Evolutionary conservation across 2,113 vertebrate genomes (phyloP).

Genomic region (Suricata suricatta): DNA sequence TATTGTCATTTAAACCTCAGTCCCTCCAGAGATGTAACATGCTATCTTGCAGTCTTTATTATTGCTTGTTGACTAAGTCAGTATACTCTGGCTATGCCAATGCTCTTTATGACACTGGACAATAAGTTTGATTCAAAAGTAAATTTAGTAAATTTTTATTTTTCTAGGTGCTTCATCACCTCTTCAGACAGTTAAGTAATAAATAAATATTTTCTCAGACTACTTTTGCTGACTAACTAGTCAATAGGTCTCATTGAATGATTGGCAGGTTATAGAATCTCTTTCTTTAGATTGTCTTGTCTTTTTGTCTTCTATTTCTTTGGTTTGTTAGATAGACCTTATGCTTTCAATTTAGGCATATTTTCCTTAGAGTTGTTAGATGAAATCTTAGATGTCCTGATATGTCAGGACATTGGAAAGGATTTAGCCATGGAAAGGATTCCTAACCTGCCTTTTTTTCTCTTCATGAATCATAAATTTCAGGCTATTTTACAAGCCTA

Average conservation of each 20-base stretch:
- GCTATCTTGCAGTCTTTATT: not conserved
- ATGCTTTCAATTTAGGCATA: not conserved
- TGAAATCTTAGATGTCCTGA: not conserved
- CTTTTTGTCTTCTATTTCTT: not conserved
- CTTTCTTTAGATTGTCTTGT: not conserved
- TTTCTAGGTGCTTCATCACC: not conserved
- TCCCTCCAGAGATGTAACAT: not conserved
- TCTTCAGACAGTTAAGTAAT: not conserved
- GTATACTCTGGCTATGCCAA: not conserved
- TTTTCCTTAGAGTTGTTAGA: not conserved
- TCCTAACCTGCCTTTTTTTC: not conserved
- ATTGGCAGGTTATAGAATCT: not conserved
- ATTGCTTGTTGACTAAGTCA: not conserved
- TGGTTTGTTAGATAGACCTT: not conserved
- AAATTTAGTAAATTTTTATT: not conserved
- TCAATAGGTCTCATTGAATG: not conserved
- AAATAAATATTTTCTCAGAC: not conserved
- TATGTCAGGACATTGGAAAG: not conserved
- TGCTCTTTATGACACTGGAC: not conserved
- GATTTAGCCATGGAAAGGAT: not conserved
- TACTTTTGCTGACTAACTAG: not conserved
- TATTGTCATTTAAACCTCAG: not conserved
- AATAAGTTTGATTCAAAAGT: not conserved
- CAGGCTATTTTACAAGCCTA: not conserved
- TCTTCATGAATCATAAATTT: not conserved